phyloP scores from a whole-genome alignment of 2,113 vertebrate species.

The Symphodus melops region DNA sequence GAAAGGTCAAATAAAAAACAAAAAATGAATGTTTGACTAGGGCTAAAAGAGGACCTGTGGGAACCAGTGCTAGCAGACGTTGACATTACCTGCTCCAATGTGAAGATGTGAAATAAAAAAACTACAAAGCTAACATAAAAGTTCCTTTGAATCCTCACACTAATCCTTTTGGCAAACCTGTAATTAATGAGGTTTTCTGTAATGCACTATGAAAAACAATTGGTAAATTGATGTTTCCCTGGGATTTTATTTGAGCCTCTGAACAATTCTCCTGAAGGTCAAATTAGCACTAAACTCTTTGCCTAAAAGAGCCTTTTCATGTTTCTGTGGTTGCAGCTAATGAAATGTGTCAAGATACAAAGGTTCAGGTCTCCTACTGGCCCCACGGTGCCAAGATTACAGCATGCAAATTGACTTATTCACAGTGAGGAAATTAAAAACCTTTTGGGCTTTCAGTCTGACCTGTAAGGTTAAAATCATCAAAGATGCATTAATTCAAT shows the following conservation, averaged over 20 bases:
- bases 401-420: slow-evolving; percentile 36
- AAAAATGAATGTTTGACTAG: background rate
- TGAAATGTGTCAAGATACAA: slow-evolving; percentile 13
- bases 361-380: slow-evolving; percentile 4
- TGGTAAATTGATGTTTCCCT: too few species aligned
- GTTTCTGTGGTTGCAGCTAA: slow-evolving; percentile 15
- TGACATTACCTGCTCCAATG: slow-evolving; percentile 4
- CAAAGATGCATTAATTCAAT: slow-evolving; percentile 63
- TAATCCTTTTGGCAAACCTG: background rate
- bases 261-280: too few species aligned
- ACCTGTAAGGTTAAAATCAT: slow-evolving; percentile 60
- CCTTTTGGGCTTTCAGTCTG: slow-evolving; percentile 34
- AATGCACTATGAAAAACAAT: background rate
- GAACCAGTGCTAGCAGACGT: slow-evolving; percentile 5
- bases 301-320: background rate
- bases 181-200: background rate
- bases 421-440: slow-evolving; percentile 54
- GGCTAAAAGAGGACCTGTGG: slow-evolving; percentile 8
- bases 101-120: slow-evolving; percentile 23
- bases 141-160: background rate
- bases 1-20: slow-evolving; percentile 28
- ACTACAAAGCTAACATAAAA: background rate
- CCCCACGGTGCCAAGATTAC: slow-evolving; percentile 31
- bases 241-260: too few species aligned
- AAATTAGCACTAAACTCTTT: background rate